Percentiles rank a stretch among this genome's conserved stretches.
phyloP scores from a whole-genome alignment of 2,113 vertebrate species.

The Mus pahari region DNA sequence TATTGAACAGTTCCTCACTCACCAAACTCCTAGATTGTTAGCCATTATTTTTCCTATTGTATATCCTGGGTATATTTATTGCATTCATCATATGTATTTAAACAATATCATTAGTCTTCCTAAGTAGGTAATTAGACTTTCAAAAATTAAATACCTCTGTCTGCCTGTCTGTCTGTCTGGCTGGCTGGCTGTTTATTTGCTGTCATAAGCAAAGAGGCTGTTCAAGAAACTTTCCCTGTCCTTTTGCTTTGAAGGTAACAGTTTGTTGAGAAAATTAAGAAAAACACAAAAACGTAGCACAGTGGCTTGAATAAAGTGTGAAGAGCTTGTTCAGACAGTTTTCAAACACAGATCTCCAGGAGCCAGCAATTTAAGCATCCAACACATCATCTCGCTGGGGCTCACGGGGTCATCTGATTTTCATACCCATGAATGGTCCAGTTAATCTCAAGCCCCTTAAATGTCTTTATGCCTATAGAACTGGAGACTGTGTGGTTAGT shows the following conservation, averaged over 20 bases:
- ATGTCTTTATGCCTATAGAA: conserved; percentile 83
- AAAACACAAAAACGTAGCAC: conserved; percentile 80
- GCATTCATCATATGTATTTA: conserved; percentile 57
- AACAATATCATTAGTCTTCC: conserved; percentile 59
- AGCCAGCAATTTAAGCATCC: conserved; percentile 80
- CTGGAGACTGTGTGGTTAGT: conserved; percentile 81
- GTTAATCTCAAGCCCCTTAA: conserved; percentile 85
- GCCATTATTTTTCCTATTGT: conserved; percentile 50
- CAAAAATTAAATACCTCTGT: conserved; percentile 23
- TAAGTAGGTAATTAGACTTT: conserved; percentile 73
- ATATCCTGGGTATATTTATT: background rate
- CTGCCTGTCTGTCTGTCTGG: background rate
- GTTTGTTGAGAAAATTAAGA: conserved; percentile 76
- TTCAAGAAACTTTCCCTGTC: conserved; percentile 77
- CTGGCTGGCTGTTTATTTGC: background rate
- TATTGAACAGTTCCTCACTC: background rate
- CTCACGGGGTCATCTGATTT: conserved; percentile 86
- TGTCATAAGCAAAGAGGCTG: conserved; percentile 29
- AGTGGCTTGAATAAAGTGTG: conserved; percentile 79
- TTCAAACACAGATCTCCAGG: conserved; percentile 76
- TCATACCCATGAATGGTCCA: conserved; percentile 83
- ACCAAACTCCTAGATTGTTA: background rate
- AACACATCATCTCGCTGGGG: conserved; percentile 77
- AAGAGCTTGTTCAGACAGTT: conserved; percentile 82
- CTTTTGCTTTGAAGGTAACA: conserved; percentile 77